These are phyloP conservation scores for Habropoda laboriosa DNA, from an alignment of 1,140 invertebrate species.

Conservation along the genomic window DNA sequence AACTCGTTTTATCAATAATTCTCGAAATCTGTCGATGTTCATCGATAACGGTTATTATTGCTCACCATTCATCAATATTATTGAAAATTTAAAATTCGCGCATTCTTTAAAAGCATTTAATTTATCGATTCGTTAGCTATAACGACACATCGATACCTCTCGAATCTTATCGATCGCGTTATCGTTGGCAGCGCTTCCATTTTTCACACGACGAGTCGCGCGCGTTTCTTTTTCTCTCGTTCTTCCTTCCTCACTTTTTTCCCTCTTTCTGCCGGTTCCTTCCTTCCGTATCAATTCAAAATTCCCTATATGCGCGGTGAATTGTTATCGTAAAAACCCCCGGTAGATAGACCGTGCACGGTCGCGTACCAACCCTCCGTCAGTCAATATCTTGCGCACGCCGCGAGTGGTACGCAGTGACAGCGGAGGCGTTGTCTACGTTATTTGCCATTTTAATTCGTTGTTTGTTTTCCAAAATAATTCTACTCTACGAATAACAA, in stretches of 20 bases:
- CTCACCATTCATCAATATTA: no score
- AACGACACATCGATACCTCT: neutral
- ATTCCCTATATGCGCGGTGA: conserved; percentile 53
- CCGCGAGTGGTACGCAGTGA: conserved; percentile 13
- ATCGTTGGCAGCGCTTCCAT: neutral
- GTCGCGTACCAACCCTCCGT: conserved; percentile 70
- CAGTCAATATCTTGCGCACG: conserved; percentile 74
- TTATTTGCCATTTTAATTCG: neutral
- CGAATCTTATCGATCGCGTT: neutral
- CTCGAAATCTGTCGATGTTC: neutral
- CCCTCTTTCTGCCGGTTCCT: no score
- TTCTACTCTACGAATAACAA: neutral
- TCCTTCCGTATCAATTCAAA: conserved; percentile 25
- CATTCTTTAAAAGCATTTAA: neutral
- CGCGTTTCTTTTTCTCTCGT: neutral
- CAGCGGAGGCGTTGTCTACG: conserved; percentile 48
- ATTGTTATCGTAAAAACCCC: conserved; percentile 59
- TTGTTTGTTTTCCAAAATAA: neutral
- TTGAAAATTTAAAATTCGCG: neutral
- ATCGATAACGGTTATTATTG: neutral
- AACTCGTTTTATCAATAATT: no score
- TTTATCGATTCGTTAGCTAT: neutral
- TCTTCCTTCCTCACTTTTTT: no score
- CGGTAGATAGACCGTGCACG: conserved; percentile 22
- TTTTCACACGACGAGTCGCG: neutral